Conservation (phyloP, 92 coral and sea anemone genomes). For the Virgularia gustaviana region DNA sequence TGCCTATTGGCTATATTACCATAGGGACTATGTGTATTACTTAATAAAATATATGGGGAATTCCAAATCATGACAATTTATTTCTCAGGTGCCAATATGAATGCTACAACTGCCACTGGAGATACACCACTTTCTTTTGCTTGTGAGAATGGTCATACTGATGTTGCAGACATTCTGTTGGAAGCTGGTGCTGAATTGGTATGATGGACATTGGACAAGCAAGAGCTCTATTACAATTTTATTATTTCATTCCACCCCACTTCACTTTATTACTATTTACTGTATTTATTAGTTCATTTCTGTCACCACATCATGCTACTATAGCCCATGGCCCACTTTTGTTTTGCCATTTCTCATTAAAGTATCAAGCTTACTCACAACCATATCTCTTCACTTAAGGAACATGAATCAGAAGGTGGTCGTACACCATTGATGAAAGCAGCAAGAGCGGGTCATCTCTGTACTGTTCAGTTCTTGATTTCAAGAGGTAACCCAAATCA, state of each 20-base stretch:
- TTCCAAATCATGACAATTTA: not conserved
- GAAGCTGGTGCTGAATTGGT: conserved; percentile 91
- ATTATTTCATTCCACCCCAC: not conserved
- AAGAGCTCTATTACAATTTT: not conserved
- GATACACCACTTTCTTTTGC: conserved; percentile 97
- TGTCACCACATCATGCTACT: too few species aligned
- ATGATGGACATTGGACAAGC: conserved; percentile 1
- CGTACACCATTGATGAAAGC: conserved; percentile 99
- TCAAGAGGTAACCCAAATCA: conserved; percentile 76
- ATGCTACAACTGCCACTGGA: conserved; percentile 94
- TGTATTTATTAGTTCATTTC: not conserved
- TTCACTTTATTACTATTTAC: not conserved
- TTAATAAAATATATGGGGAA: not conserved
- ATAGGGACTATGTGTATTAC: not conserved
- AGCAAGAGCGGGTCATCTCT: conserved; percentile 98
- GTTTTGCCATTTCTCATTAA: too few species aligned
- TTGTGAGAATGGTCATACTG: conserved; percentile 99
- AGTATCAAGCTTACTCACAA: too few species aligned
- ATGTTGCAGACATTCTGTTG: conserved; percentile 90
- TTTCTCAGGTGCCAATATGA: conserved; percentile 75
- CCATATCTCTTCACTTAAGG: too few species aligned
- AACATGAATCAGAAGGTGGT: conserved; percentile 98
- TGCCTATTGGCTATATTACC: not conserved
- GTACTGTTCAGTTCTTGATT: conserved; percentile 95
- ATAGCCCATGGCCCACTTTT: too few species aligned